Conservation (phyloP, 2,888 invertebrate genomes). For the Tetanocera ferruginea region DNA sequence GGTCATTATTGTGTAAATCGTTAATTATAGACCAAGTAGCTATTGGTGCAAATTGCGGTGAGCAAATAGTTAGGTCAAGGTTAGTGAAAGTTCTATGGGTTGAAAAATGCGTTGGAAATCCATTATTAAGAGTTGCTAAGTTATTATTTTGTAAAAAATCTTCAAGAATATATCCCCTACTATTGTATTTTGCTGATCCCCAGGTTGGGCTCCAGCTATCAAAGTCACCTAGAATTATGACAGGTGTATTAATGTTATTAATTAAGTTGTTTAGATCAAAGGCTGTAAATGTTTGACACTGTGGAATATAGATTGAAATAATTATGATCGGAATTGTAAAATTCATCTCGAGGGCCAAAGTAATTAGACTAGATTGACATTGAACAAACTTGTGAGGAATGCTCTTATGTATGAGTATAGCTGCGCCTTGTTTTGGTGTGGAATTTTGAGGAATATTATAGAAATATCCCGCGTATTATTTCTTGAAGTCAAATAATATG, state of each 20-base stretch:
- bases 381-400: constrained; percentile 11
- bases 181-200: neutral
- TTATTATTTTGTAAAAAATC: neutral
- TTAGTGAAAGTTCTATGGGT: no score
- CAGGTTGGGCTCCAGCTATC: no score
- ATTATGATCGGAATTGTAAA: constrained; percentile 9
- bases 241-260: no score
- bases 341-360: constrained; percentile 16
- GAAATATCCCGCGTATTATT: constrained; percentile 35
- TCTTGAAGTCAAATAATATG: constrained; percentile 46
- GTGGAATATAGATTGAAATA: constrained; percentile 29
- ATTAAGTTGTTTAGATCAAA: neutral
- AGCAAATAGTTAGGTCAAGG: no score
- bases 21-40: constrained; percentile 22
- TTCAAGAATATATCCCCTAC: neutral
- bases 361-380: neutral
- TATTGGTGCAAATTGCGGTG: no score
- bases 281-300: constrained; percentile 4
- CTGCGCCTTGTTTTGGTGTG: constrained; percentile 33
- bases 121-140: neutral
- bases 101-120: constrained; percentile 21
- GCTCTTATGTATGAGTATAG: constrained; percentile 28
- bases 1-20: constrained; percentile 31
- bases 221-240: no score
- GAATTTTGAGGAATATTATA: constrained; percentile 8